Evolutionary conservation across 1,140 invertebrate species (phyloP).

Genomic region (Drosophila persimilis): DNA sequence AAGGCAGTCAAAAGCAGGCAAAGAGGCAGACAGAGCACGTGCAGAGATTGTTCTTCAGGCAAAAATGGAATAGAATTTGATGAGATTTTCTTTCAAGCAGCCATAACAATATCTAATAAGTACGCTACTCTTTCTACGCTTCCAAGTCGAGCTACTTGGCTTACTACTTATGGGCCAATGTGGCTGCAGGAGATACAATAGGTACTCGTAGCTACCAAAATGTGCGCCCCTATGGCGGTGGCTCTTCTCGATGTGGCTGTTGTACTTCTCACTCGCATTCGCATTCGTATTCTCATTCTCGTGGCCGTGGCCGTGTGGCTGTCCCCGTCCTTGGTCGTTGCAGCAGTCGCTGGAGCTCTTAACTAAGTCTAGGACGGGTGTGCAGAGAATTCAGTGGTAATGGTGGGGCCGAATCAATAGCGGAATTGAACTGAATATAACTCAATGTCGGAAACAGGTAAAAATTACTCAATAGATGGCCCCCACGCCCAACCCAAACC

Average conservation of each 20-base stretch:
- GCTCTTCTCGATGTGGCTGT: constrained; percentile 27
- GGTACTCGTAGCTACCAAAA: constrained; percentile 59
- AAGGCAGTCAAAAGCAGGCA: constrained; percentile 11
- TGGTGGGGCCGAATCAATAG: constrained; percentile 52
- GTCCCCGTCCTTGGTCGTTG: constrained; percentile 39
- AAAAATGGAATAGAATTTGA: constrained; percentile 36
- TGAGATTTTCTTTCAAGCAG: constrained; percentile 48
- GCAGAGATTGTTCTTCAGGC: constrained; percentile 63
- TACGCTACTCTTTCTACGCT: constrained; percentile 48
- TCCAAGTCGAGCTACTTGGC: constrained; percentile 3
- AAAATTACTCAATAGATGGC: constrained; percentile 83
- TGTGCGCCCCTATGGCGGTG: constrained; percentile 30
- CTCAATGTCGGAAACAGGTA: constrained; percentile 61
- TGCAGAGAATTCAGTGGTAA: constrained; percentile 34
- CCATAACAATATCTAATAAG: constrained; percentile 55
- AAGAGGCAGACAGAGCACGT: constrained; percentile 51
- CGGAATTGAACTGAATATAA: constrained; percentile 57
- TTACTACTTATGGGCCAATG: constrained; percentile 18
- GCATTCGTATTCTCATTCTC: constrained; percentile 21
- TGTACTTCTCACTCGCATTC: constrained; percentile 22
- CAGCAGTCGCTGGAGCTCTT: constrained; percentile 52
- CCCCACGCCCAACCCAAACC: constrained; percentile 59
- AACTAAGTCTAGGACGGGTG: constrained; percentile 63
- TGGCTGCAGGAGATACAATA: constrained; percentile 19
- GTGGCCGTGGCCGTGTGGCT: constrained; percentile 28